Base-by-base conservation (phyloP, 1,140 invertebrate species). In the Tyrophagus putrescentiae region DNA sequence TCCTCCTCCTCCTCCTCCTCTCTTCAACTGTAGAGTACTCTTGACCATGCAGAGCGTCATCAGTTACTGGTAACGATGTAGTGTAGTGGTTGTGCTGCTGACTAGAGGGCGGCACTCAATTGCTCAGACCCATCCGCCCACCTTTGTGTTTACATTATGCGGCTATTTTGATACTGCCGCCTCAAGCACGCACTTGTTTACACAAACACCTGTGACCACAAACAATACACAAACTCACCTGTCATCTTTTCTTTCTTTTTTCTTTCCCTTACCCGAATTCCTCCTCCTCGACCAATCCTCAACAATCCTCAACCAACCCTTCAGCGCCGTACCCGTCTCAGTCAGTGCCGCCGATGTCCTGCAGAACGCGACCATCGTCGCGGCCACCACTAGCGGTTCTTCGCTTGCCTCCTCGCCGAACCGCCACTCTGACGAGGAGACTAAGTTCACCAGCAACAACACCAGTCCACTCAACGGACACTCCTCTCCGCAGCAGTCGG, bases 261-360 rank as follows among this genome's bases (percentile, higher is more conserved):
- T 42, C 25, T 7, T 21, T 48, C 45, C 7, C 45, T 39, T 39
- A 39, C 36, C 21, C 36, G 36, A 13, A 39, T 21, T 39, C 7
- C 13, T 48, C 13, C 45, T 7, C 18, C 23, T 48, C 31, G 45
- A 21, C 45, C 7, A 13, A 29, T 29, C 6, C 7, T 39, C 36
- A 39, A 21, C 36, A 13, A 21, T 39, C 21, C 13, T 21, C 13
- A 57, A 27, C 18, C 18, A 44, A 4, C 31, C 25, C n/a, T 23
- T 39, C 25, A 57, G 56, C 16, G 32, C 56, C 32, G 56, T 57
- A 18, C 36, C 57, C 28, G 57, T 59, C 4, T 42, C 57, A 21
- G 57, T 59, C 16, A 59, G 39, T 59, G 50, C 39, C 1, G 31
- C 56, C 56, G 57, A 48, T 23, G 34, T 59, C 1, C n/a, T 57